Percentiles rank a stretch among this genome's conserved stretches.
Evolutionary conservation across 2,113 vertebrate species (phyloP).

Genomic region (Varanus salvator): DNA sequence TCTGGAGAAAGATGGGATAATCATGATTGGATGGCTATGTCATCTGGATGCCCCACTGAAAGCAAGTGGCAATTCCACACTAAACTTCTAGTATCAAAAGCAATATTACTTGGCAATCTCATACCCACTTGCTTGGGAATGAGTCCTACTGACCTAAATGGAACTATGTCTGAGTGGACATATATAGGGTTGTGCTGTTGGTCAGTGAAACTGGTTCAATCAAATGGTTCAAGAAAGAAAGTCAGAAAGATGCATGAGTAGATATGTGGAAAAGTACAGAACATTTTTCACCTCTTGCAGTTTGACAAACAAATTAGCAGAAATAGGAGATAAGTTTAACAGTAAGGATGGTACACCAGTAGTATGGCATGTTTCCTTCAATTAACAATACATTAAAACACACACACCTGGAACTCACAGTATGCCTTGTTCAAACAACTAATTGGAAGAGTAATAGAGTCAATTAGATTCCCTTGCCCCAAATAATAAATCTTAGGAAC

Average conservation of each 20-base stretch:
- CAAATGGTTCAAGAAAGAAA: not conserved
- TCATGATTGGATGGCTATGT: too few relatives aligned
- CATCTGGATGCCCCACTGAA: too few relatives aligned
- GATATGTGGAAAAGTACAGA: not conserved
- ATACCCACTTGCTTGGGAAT: too few relatives aligned
- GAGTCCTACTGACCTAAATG: too few relatives aligned
- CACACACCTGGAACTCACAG: not conserved
- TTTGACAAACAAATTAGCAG: not conserved
- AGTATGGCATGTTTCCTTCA: not conserved
- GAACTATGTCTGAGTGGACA: too few relatives aligned
- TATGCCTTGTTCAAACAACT: not conserved
- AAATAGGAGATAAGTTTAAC: not conserved
- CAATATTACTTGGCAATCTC: too few relatives aligned
- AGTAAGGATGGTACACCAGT: not conserved
- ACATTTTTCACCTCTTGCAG: not conserved
- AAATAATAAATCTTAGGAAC: conserved; percentile 6
- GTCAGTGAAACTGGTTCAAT: too few relatives aligned
- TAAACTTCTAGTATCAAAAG: too few relatives aligned
- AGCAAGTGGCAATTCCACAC: too few relatives aligned
- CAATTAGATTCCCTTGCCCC: not conserved
- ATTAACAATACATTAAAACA: not conserved
- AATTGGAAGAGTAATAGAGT: conserved; percentile 17
- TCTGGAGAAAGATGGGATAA: too few relatives aligned
- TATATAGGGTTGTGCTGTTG: too few relatives aligned
- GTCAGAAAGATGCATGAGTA: not conserved